A percentile compares a stretch with the other conserved stretches of the same genome.
phyloP scores from a whole-genome alignment of 2,888 invertebrate genomes.

The Phyto melanocephala region DNA sequence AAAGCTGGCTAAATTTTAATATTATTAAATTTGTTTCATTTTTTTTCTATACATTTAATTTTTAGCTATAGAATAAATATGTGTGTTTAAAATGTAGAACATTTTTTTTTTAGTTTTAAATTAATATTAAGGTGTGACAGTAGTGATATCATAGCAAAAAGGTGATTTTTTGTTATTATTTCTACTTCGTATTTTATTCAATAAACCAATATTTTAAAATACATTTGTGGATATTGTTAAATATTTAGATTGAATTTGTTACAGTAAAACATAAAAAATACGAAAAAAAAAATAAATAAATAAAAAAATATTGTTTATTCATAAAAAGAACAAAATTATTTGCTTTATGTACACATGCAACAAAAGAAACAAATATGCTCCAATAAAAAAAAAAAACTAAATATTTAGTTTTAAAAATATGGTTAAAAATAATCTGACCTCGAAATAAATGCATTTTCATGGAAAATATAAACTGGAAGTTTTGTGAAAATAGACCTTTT shows the following conservation, averaged over 20 bases:
- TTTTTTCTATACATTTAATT: conserved; percentile 30
- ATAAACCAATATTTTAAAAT: conserved; percentile 34
- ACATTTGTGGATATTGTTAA: background rate
- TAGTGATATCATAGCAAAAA: conserved; percentile 70
- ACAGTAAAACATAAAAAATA: background rate
- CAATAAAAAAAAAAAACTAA: background rate
- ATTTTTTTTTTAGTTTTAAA: conserved; percentile 70
- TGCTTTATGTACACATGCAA: background rate
- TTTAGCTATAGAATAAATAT: conserved; percentile 63
- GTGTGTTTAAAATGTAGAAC: conserved; percentile 64
- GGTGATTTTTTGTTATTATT: conserved; percentile 56
- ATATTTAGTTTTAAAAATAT: too few species aligned
- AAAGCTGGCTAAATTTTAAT: conserved; percentile 21
- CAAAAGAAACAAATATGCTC: background rate
- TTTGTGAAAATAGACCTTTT: too few species aligned
- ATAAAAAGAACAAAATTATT: background rate
- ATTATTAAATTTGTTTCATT: conserved; percentile 22
- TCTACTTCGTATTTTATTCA: background rate
- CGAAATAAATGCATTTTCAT: background rate
- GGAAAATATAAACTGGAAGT: too few species aligned
- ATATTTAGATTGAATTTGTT: conserved; percentile 28
- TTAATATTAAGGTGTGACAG: conserved; percentile 77
- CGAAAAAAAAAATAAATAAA: background rate
- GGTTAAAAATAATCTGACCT: background rate
- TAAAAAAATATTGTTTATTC: background rate